phyloP scores from a whole-genome alignment of 2,113 vertebrate genomes.

The Nothoprocta pentlandii region DNA sequence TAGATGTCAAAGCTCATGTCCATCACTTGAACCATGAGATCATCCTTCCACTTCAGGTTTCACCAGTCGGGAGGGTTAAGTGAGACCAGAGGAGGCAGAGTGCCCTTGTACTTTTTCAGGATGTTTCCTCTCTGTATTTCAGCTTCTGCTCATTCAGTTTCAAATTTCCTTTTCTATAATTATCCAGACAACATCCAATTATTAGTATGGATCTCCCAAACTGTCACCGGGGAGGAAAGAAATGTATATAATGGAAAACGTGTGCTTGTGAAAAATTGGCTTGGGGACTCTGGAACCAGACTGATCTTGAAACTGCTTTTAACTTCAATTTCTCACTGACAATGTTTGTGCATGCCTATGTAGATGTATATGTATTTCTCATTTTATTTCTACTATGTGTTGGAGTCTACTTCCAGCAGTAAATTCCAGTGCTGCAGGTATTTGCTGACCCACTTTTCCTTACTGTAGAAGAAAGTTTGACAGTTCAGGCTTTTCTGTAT shows the following conservation, averaged over 20 bases:
- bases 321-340: not conserved
- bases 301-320: conserved; percentile 2
- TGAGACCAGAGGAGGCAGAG: not conserved
- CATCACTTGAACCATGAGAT: not conserved
- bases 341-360: not conserved
- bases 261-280: not conserved
- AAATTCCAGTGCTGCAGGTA: not conserved
- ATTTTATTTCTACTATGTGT: conserved; percentile 3
- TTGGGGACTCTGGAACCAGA: not conserved
- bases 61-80: not conserved
- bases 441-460: not conserved
- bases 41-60: not conserved
- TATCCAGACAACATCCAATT: not conserved
- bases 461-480: not conserved
- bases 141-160: not conserved
- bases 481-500: not conserved
- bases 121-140: not conserved
- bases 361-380: not conserved
- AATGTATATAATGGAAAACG: not conserved
- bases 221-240: not conserved
- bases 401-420: not conserved
- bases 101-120: not conserved
- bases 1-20: conserved; percentile 16
- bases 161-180: not conserved
- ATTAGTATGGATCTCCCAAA: not conserved